Percentiles rank a stretch among this genome's conserved stretches.
phyloP scores from a whole-genome alignment of 2,888 invertebrate species.

The Palloptera scutellata region DNA sequence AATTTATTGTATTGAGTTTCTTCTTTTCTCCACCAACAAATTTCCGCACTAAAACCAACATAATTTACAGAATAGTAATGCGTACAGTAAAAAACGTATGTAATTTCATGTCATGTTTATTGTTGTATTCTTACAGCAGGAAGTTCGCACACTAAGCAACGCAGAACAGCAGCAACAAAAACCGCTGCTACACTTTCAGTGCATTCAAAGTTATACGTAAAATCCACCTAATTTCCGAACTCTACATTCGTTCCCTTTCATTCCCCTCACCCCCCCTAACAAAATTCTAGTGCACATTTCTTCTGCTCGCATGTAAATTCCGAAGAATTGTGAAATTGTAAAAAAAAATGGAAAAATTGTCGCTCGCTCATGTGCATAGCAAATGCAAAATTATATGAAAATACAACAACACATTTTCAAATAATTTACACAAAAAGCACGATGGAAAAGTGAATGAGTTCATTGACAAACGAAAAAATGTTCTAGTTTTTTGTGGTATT shows the following conservation, averaged over 20 bases:
- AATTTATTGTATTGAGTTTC: too few relatives aligned
- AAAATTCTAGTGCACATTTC: too few relatives aligned
- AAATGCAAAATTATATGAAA: neutral
- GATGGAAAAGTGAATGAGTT: conserved; percentile 9
- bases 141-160: conserved; percentile 19
- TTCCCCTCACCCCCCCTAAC: too few relatives aligned
- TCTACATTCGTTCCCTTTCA: too few relatives aligned
- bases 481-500: conserved; percentile 9
- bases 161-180: neutral
- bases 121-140: conserved; percentile 11
- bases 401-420: neutral
- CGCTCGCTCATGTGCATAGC: neutral
- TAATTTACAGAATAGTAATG: too few relatives aligned
- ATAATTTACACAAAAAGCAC: neutral
- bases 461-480: conserved; percentile 17
- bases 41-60: too few relatives aligned
- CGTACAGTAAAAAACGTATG: too few relatives aligned
- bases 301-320: too few relatives aligned
- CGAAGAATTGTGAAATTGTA: too few relatives aligned
- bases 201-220: neutral
- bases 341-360: too few relatives aligned
- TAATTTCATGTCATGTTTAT: too few relatives aligned
- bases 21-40: too few relatives aligned
- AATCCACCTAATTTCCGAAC: neutral
- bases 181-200: neutral